Base-by-base conservation (phyloP, 2,113 vertebrate genomes). In the Cinclus cinclus region DNA sequence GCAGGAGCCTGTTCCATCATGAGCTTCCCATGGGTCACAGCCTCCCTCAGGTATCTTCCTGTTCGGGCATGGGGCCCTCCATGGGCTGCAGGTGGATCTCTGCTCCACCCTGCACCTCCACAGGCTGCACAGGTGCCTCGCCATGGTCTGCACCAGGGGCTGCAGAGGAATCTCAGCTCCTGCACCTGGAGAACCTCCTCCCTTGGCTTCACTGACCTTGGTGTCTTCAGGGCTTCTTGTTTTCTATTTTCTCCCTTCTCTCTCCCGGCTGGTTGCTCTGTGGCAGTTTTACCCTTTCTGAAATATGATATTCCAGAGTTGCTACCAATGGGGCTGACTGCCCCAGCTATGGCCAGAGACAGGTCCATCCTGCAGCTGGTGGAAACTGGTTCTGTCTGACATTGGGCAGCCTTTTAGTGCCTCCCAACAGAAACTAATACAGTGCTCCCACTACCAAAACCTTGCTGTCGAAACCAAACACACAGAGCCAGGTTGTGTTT, bases 351-450 rank as follows among this genome's bases (percentile, higher is more conserved):
- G 21, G 20, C 12, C 10, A 37, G 16, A 15, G 13, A 41, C 0
- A 0, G 11, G 5, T 52, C 17, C 1, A 1, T 42, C 39, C 13
- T 65, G 17, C 5, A 21, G 30, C 19, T 9, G 2, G 1, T 22
- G 35, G 65, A 35, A 49, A 37, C 16, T 8, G 33, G 0, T 44
- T 73, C 24, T 73, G 10, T 53, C 55, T 8, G 2, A 67, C 17
- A 39, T 0, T 4, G 14, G 28, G 4, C 2, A 33, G 7, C 4
- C 49, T 74, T 52, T 23, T 19, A 28, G 3, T 53, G 12, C 19
- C 22, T 74, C 74, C 50, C 24, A 17, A 19, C 6, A 70, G 25
- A 65, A 83, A 27, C 11, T 10, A 52, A 3, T 50, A 5, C 5
- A 50, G 7, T 8, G 5, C 3, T 2, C 1, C 4, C 1, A 0